A percentile compares a stretch with the other conserved stretches of the same genome.
Evolutionary conservation across 2,113 vertebrate species (phyloP).

Genomic region (Camelus dromedarius): DNA sequence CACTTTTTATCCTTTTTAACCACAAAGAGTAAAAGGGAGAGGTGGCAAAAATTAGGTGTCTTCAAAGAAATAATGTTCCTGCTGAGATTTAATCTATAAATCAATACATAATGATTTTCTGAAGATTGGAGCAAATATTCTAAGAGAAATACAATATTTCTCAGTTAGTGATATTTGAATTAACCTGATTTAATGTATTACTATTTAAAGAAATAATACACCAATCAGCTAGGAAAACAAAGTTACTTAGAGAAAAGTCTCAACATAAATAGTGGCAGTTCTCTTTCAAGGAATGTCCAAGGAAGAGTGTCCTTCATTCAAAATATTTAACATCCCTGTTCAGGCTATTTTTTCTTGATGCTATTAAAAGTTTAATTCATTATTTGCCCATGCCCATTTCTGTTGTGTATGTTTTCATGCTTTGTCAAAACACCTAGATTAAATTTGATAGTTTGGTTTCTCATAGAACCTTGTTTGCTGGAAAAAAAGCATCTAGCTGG

Average conservation of each 20-base stretch:
- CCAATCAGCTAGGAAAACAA: background rate
- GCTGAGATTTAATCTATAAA: background rate
- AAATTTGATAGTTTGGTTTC: background rate
- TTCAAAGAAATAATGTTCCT: background rate
- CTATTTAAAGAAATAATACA: background rate
- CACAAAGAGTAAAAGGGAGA: background rate
- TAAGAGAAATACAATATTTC: background rate
- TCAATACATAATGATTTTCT: slow-evolving; percentile 4
- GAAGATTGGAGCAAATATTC: background rate
- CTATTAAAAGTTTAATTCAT: background rate
- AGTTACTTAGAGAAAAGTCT: background rate
- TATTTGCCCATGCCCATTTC: background rate
- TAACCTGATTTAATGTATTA: background rate
- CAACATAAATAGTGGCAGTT: background rate
- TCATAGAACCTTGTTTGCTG: background rate
- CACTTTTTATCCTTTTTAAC: background rate
- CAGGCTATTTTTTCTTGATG: background rate
- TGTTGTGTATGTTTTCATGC: background rate
- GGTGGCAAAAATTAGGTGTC: background rate
- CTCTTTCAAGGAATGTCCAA: background rate
- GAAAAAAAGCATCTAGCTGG: background rate
- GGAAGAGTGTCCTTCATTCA: background rate
- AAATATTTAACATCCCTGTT: background rate
- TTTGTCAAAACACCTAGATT: background rate
- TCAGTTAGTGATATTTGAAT: background rate